A percentile compares a stretch with the other conserved stretches of the same genome.
Evolutionary conservation across 2,113 vertebrate species (phyloP).

Genomic region (Agelaius tricolor): DNA sequence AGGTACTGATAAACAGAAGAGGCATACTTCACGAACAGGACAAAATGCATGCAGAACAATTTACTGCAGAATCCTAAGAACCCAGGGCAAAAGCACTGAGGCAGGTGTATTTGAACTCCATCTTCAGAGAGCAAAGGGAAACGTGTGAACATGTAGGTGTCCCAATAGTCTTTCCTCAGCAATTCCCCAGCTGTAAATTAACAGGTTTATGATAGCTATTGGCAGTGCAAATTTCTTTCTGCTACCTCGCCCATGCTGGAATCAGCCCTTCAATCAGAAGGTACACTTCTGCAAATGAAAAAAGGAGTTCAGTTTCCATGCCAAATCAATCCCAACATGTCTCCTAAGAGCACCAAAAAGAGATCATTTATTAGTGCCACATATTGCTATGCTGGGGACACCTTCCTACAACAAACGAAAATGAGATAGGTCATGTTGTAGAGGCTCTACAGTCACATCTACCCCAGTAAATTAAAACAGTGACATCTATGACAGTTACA

Average conservation of each 20-base stretch:
- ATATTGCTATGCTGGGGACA: neutral
- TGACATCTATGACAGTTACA: neutral
- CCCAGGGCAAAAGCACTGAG: neutral
- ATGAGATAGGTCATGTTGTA: neutral
- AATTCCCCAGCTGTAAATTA: neutral
- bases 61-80: neutral
- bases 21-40: neutral
- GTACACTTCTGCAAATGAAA: neutral
- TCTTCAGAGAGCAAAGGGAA: neutral
- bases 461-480: neutral
- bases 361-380: neutral
- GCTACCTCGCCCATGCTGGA: neutral
- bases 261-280: neutral
- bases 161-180: neutral
- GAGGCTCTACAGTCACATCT: neutral
- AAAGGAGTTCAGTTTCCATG: neutral
- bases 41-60: neutral
- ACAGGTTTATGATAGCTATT: neutral
- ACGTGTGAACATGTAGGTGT: accelerated
- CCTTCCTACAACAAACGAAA: neutral
- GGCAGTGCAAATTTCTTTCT: neutral
- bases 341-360: neutral
- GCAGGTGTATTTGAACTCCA: neutral
- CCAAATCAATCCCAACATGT: neutral
- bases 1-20: neutral